Evolutionary conservation across 2,888 invertebrate species (phyloP).

Genomic region (Erebia aethiops): DNA sequence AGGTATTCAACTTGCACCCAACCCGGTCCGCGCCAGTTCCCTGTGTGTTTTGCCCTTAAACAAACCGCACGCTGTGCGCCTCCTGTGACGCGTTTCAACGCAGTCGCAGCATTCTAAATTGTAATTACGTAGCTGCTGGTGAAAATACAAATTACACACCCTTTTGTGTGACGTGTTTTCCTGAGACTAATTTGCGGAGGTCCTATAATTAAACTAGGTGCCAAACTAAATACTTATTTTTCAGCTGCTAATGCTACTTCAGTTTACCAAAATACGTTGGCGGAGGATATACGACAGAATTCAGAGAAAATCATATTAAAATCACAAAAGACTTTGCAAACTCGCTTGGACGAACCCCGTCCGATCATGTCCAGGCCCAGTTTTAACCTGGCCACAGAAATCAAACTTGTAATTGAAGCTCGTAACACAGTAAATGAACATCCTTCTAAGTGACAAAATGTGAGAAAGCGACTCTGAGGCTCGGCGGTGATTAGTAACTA

Average conservation of each 20-base stretch:
- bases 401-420: slow-evolving; percentile 9
- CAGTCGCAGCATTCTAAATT: slow-evolving; percentile 72
- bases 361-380: neutral
- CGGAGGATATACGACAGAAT: neutral
- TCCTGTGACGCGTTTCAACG: slow-evolving; percentile 56
- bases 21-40: too few species aligned
- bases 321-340: neutral
- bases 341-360: slow-evolving; percentile 9
- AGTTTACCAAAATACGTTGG: neutral
- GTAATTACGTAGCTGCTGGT: slow-evolving; percentile 74
- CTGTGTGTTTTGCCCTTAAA: too few species aligned
- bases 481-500: neutral
- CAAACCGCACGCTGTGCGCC: slow-evolving; percentile 34
- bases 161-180: slow-evolving; percentile 68
- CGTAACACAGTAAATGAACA: slow-evolving; percentile 6
- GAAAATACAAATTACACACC: slow-evolving; percentile 78
- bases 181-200: slow-evolving; percentile 23
- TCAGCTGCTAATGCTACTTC: neutral
- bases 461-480: neutral
- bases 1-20: too few species aligned
- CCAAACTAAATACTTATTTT: too few species aligned
- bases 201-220: neutral
- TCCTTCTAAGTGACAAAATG: neutral
- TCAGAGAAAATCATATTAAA: neutral
- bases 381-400: slow-evolving; percentile 3